Evolutionary conservation across 2,888 invertebrate species (phyloP), one percentile per base, ranked within the genome.

Genomic region (Sinohyriopsis cumingii): DNA sequence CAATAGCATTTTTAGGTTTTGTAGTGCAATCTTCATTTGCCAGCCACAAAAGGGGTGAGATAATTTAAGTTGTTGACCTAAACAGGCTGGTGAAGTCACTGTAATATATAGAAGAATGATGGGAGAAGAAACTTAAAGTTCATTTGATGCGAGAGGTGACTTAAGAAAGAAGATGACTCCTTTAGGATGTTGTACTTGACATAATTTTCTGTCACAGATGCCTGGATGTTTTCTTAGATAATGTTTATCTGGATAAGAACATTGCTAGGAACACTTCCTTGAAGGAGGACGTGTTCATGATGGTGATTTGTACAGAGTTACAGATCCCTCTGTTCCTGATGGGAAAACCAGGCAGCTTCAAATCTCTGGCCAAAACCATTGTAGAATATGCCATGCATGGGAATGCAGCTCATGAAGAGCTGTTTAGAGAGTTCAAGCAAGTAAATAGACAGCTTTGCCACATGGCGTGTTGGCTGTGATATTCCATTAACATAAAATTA

Each of bases 301-400:
- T 89, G 87, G 83, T 88, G 55, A 82, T 88, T n/a, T 89, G 88
- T 75, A 87, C 88, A 54, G 87, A 88, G 69, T 79, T 88, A 22
- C 74, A 88, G 33, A 88, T 89, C 20, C 89, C 89, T 5, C 79
- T 89, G 60, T 89, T 89, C 72, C 80, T 89, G 61, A 87, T 89
- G 12, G 89, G 89, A 20, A 89, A 89, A 74, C 89, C 89, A 19
- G 89, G 89, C 28, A 88, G 88, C 72, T 88, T 87, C 33, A 89
- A 89, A 72, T 89, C 89, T 28, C 80, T 89, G 59, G 87, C 89
- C 20, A 89, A 88, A 62, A 86, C 88, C 60, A 86, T 89, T 66
- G 88, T 89, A 12, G 80, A 81, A 19, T 86, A 88, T 73, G 87
- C 85, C 59, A 88, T 89, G 87, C 85, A 87, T 65, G 89, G 89